phyloP scores from a whole-genome alignment of 2,113 vertebrate genomes.

The Nibea albiflora region DNA sequence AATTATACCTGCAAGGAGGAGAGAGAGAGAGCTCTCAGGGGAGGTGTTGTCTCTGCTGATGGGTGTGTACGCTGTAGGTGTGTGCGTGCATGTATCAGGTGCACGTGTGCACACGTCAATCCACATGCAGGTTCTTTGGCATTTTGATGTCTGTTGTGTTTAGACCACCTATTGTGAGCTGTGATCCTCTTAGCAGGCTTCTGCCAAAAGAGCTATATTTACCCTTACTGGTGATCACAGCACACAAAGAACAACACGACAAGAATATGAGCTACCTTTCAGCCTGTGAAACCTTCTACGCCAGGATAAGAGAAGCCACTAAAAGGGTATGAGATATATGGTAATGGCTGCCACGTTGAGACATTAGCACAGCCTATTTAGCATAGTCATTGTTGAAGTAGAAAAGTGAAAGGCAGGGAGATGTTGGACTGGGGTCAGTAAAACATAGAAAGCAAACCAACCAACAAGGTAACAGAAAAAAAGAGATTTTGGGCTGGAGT shows the following conservation, averaged over 20 bases:
- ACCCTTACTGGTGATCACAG: slow-evolving; percentile 68
- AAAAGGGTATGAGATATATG: slow-evolving; percentile 53
- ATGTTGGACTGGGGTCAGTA: slow-evolving; percentile 14
- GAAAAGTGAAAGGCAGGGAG: slow-evolving; percentile 35
- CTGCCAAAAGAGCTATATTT: slow-evolving; percentile 77
- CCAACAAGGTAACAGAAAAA: neutral
- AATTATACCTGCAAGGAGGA: slow-evolving; percentile 69
- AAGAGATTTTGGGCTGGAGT: too few relatives aligned
- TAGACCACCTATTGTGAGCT: slow-evolving; percentile 74
- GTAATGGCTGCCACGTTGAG: slow-evolving; percentile 51
- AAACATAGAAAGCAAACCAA: slow-evolving; percentile 2
- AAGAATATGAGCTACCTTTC: slow-evolving; percentile 57
- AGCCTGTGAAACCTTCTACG: slow-evolving; percentile 33
- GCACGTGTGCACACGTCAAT: slow-evolving; percentile 41
- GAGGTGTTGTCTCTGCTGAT: slow-evolving; percentile 28
- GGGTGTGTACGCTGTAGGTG: slow-evolving; percentile 38
- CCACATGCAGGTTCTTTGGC: slow-evolving; percentile 50
- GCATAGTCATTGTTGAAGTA: slow-evolving; percentile 52
- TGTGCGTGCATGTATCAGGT: slow-evolving; percentile 23
- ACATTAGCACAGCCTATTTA: slow-evolving; percentile 51
- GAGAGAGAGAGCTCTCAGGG: slow-evolving; percentile 33
- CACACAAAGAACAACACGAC: slow-evolving; percentile 57
- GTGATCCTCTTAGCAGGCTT: slow-evolving; percentile 73
- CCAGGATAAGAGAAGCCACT: slow-evolving; percentile 34
- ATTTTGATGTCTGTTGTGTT: slow-evolving; percentile 67